A percentile compares a stretch with the other conserved stretches of the same genome.
These are phyloP conservation scores for Numenius phaeopus DNA, from an alignment of 2,797 vertebrate species.

Conservation along the genomic window DNA sequence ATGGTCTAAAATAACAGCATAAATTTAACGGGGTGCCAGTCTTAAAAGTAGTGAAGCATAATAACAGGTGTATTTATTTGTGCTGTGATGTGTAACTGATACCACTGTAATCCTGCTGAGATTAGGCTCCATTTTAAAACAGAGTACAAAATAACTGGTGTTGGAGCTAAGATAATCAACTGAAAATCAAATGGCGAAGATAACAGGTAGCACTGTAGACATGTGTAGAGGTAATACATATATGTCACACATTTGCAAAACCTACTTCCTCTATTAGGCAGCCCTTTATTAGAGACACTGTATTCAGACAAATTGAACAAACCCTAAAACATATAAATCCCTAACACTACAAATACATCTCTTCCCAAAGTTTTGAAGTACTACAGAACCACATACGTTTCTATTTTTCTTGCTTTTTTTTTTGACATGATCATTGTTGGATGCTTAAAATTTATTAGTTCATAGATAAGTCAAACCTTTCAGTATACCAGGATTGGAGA, in stretches of 20 bases:
- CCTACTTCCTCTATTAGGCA: slow-evolving; percentile 25
- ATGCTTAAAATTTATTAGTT: slow-evolving; percentile 51
- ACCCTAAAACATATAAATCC: slow-evolving; percentile 72
- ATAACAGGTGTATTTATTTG: slow-evolving; percentile 8
- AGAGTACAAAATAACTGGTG: background rate
- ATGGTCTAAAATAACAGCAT: background rate
- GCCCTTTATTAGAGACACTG: slow-evolving; percentile 65
- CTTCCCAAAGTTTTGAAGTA: slow-evolving; percentile 58
- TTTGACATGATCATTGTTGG: slow-evolving; percentile 32
- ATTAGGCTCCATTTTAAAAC: slow-evolving; percentile 45
- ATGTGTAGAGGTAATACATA: slow-evolving; percentile 27
- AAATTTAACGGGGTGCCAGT: slow-evolving; percentile 36
- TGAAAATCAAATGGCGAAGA: slow-evolving; percentile 27
- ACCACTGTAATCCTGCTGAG: slow-evolving; percentile 19
- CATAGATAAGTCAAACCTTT: slow-evolving; percentile 33
- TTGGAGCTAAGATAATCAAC: slow-evolving; percentile 1
- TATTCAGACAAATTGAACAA: slow-evolving; percentile 70
- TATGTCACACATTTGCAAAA: slow-evolving; percentile 36
- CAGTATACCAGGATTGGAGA: slow-evolving; percentile 29
- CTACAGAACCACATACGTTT: slow-evolving; percentile 64
- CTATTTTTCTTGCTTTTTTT: slow-evolving; percentile 14
- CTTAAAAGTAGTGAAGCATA: slow-evolving; percentile 32
- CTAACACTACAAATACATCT: slow-evolving; percentile 69
- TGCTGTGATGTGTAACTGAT: slow-evolving; percentile 20
- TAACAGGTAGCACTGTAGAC: slow-evolving; percentile 36